Conservation (phyloP, 2,888 invertebrate genomes). For the Oscheius onirici region DNA sequence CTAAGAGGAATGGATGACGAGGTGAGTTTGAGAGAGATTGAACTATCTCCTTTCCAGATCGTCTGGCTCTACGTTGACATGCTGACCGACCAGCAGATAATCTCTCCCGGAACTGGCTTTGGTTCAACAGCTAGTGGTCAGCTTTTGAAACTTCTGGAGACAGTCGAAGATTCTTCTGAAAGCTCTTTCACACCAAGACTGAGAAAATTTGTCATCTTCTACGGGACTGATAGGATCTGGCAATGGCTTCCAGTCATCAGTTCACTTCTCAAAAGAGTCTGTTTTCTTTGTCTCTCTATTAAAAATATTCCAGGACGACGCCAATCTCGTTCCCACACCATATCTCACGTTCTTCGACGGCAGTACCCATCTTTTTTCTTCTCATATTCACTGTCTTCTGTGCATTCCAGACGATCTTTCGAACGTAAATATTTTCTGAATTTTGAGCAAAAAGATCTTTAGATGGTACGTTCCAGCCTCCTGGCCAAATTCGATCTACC, state of each 20-base stretch:
- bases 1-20: constrained; percentile 42
- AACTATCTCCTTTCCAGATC: background rate
- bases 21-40: constrained; percentile 10
- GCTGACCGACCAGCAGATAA: constrained; percentile 53
- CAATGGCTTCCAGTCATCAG: constrained; percentile 55
- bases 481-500: constrained; percentile 20
- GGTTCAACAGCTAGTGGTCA: constrained; percentile 26
- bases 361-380: constrained; percentile 36
- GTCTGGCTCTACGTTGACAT: constrained; percentile 63
- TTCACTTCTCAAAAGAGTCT: constrained; percentile 45
- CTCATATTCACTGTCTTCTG: constrained; percentile 42
- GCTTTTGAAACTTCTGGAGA: background rate
- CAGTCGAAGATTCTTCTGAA: background rate
- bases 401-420: constrained; percentile 42
- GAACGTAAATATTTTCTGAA: constrained; percentile 31
- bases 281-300: background rate
- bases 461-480: background rate
- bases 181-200: too few species aligned
- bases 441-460: background rate
- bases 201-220: constrained; percentile 52
- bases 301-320: constrained; percentile 31
- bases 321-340: constrained; percentile 23
- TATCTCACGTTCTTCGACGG: constrained; percentile 50
- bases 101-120: constrained; percentile 40
- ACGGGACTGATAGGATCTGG: constrained; percentile 57